Percentiles rank a stretch among this genome's conserved stretches.
These are phyloP conservation scores for Anastrepha ludens DNA, from an alignment of 1,140 invertebrate genomes.

Conservation along the genomic window DNA sequence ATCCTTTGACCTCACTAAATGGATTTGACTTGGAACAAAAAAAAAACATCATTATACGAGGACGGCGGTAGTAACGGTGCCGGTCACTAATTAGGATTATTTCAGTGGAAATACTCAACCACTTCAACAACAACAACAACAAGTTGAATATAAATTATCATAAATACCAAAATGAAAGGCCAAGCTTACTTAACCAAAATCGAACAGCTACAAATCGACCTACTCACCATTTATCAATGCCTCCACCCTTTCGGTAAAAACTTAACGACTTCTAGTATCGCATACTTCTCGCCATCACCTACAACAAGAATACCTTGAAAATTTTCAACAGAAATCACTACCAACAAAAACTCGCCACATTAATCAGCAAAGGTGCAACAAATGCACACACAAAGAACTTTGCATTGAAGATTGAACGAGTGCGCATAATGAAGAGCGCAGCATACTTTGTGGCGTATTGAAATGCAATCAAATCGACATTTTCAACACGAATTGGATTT, in stretches of 20 bases:
- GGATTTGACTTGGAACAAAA: no score
- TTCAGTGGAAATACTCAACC: no score
- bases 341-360: neutral
- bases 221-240: neutral
- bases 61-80: no score
- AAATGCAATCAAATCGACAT: neutral
- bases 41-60: no score
- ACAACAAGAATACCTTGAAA: neutral
- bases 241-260: neutral
- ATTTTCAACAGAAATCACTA: neutral
- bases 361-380: neutral
- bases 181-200: no score
- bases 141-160: no score
- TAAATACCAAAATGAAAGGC: no score
- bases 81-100: no score
- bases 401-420: neutral
- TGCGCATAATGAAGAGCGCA: neutral
- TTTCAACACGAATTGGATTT: neutral
- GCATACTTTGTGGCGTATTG: slow-evolving; percentile 24
- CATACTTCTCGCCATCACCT: neutral
- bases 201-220: no score
- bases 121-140: no score
- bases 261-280: neutral
- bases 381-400: neutral
- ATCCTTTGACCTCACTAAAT: no score